Percentiles rank a stretch among this genome's conserved stretches.
These are phyloP conservation scores for Sebastes fasciatus DNA, from an alignment of 2,113 vertebrate species.

Conservation along the genomic window DNA sequence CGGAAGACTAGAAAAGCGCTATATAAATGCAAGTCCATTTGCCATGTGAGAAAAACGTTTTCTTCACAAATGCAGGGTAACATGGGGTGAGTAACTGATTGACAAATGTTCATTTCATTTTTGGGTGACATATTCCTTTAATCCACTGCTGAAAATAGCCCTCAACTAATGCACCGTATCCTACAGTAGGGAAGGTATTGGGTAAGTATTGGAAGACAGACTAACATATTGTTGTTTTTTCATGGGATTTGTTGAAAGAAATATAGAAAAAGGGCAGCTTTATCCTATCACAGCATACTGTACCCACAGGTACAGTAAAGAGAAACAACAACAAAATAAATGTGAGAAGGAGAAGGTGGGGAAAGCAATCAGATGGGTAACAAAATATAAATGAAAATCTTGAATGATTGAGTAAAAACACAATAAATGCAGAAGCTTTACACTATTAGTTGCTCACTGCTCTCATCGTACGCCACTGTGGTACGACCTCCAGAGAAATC, in stretches of 20 bases:
- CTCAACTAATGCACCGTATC: no score
- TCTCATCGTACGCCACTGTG: neutral
- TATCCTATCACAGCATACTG: neutral
- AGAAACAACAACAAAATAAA: neutral
- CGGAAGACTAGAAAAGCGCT: no score
- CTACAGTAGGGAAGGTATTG: no score
- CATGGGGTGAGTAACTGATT: no score
- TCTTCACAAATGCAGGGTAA: no score
- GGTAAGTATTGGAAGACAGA: no score
- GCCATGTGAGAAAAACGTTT: no score
- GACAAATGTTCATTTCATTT: no score
- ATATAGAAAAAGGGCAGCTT: neutral
- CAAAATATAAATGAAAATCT: neutral
- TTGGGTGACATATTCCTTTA: no score
- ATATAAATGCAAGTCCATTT: no score
- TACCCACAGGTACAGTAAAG: neutral
- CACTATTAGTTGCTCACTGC: neutral
- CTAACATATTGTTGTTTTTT: no score
- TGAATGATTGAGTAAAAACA: neutral
- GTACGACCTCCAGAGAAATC: conserved; percentile 7
- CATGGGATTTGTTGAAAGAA: neutral
- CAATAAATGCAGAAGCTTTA: neutral
- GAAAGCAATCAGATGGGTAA: neutral
- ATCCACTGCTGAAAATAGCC: no score
- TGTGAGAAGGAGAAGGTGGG: neutral